phyloP scores from a whole-genome alignment of 2,888 invertebrate genomes.

The Eueremaeus valkanovi region DNA sequence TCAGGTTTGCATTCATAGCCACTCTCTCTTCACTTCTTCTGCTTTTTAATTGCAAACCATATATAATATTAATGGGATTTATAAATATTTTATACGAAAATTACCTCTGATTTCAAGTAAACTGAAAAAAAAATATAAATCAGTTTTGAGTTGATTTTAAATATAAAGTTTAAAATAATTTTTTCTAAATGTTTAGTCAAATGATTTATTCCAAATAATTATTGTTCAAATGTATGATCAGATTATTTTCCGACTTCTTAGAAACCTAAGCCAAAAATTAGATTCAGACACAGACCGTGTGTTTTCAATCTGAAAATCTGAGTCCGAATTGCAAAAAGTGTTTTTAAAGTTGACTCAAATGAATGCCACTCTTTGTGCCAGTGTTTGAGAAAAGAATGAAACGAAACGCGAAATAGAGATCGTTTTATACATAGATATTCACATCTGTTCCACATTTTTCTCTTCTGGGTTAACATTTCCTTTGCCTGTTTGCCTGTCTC shows the following conservation, averaged over 20 bases:
- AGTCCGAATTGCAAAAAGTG: background rate
- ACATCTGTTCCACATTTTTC: background rate
- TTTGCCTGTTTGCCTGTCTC: constrained; percentile 17
- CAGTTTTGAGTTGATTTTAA: too few species aligned
- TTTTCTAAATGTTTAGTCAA: too few species aligned
- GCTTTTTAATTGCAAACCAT: background rate
- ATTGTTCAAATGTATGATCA: too few species aligned
- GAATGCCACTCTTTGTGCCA: background rate
- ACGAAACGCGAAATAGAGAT: background rate
- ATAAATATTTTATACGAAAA: too few species aligned
- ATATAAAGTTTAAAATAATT: too few species aligned
- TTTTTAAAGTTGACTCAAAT: background rate
- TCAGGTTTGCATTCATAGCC: constrained; percentile 68
- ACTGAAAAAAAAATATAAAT: too few species aligned
- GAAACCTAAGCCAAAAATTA: too few species aligned
- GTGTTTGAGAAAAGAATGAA: background rate
- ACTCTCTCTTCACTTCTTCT: background rate
- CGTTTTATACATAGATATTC: background rate
- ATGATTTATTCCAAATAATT: too few species aligned
- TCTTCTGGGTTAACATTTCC: background rate
- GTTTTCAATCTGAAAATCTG: background rate
- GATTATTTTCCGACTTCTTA: too few species aligned
- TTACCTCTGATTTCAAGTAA: too few species aligned
- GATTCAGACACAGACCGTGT: background rate
- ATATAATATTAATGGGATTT: background rate